A percentile compares a stretch with the other conserved stretches of the same genome.
Evolutionary conservation across 2,888 invertebrate species (phyloP).

Genomic region (Eledone cirrhosa): DNA sequence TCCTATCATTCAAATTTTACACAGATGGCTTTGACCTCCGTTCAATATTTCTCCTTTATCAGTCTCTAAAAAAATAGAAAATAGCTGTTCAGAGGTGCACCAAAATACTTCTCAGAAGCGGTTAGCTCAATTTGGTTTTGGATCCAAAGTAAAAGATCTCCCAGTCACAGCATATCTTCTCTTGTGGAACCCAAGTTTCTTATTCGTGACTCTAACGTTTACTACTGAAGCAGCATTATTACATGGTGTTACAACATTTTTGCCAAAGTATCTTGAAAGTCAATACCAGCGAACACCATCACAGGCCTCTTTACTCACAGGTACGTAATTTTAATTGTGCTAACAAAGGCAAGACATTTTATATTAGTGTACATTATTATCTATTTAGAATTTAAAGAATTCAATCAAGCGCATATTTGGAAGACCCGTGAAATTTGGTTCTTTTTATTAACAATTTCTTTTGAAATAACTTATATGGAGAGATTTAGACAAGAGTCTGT

Average conservation of each 20-base stretch:
- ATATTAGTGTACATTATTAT: too few relatives aligned
- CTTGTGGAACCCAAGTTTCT: slow-evolving; percentile 66
- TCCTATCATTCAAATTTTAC: too few relatives aligned
- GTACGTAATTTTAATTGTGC: slow-evolving; percentile 60
- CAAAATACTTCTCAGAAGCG: slow-evolving; percentile 37
- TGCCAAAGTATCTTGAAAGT: slow-evolving; percentile 80
- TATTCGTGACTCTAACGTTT: slow-evolving; percentile 75
- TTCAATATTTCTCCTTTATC: slow-evolving; percentile 27
- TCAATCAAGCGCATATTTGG: too few relatives aligned
- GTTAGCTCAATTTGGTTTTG: slow-evolving; percentile 30
- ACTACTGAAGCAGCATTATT: slow-evolving; percentile 71
- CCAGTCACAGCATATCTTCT: slow-evolving; percentile 42
- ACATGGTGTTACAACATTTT: slow-evolving; percentile 75
- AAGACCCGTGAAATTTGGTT: too few relatives aligned
- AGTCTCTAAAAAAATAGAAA: slow-evolving; percentile 45
- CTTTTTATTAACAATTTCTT: too few relatives aligned
- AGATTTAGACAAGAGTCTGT: too few relatives aligned
- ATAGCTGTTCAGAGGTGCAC: slow-evolving; percentile 46
- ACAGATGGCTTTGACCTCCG: not conserved
- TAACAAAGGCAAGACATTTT: too few relatives aligned
- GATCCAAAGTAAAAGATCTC: slow-evolving; percentile 31
- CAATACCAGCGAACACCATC: slow-evolving; percentile 77
- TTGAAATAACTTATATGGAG: too few relatives aligned
- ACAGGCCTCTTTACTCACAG: slow-evolving; percentile 76
- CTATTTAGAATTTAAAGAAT: too few relatives aligned